A percentile compares a stretch with the other conserved stretches of the same genome.
Conservation (phyloP, 2,113 vertebrate genomes). For the Microtus pennsylvanicus region DNA sequence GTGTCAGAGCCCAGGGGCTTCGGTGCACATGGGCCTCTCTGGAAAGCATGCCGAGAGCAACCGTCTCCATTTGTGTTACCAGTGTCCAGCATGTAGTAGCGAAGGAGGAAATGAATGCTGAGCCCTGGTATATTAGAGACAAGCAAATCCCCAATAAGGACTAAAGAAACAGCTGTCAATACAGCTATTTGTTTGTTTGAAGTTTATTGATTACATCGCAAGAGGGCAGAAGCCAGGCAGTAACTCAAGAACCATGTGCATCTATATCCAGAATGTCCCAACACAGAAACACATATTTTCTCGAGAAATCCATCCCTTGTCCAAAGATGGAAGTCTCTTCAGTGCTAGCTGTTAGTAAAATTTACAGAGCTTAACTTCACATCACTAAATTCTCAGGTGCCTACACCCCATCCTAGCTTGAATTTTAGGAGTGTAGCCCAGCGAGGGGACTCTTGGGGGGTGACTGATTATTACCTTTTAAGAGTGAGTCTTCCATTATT, state of each 20-base stretch:
- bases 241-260: background rate
- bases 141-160: background rate
- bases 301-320: background rate
- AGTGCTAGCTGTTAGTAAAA: background rate
- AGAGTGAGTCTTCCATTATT: background rate
- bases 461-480: background rate
- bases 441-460: background rate
- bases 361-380: background rate
- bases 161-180: conserved; percentile 3
- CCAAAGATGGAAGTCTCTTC: background rate
- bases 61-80: background rate
- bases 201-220: background rate
- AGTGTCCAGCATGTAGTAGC: background rate
- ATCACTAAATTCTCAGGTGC: background rate
- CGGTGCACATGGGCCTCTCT: too few relatives aligned
- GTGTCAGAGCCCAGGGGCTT: background rate
- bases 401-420: background rate
- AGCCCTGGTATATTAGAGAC: background rate
- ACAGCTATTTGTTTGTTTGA: background rate
- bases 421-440: background rate
- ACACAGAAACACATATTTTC: background rate
- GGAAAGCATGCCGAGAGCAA: background rate
- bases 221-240: background rate
- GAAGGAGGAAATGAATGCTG: background rate
- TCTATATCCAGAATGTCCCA: background rate